Conservation (phyloP, 2,888 invertebrate genomes). For the Anthrax anthrax region DNA sequence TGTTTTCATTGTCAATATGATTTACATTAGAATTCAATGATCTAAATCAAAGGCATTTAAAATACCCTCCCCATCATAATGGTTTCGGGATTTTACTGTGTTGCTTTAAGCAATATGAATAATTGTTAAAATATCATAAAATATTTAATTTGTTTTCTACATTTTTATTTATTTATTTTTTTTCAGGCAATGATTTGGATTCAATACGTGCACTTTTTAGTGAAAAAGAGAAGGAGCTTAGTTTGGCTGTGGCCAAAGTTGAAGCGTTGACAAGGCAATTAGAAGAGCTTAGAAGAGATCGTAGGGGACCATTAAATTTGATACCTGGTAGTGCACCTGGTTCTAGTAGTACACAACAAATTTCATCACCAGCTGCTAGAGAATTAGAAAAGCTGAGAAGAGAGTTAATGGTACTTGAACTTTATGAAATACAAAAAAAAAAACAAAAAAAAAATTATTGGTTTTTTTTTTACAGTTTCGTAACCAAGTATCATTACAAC, state of each 20-base stretch:
- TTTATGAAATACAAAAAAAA: background rate
- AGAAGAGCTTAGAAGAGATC: slow-evolving; percentile 69
- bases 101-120: no score
- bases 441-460: background rate
- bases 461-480: slow-evolving; percentile 55
- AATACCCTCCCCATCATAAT: no score
- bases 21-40: no score
- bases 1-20: no score
- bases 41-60: no score
- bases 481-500: slow-evolving; percentile 90
- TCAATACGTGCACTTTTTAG: slow-evolving; percentile 91
- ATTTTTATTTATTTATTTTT: slow-evolving; percentile 3
- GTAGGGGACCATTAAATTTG: slow-evolving; percentile 41
- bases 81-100: no score
- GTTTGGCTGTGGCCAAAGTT: slow-evolving; percentile 93
- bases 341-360: slow-evolving; percentile 34
- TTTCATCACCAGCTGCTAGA: slow-evolving; percentile 58
- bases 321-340: slow-evolving; percentile 19
- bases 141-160: no score
- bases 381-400: slow-evolving; percentile 85
- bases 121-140: no score
- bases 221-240: slow-evolving; percentile 93
- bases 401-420: slow-evolving; percentile 63
- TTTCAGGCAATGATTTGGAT: slow-evolving; percentile 82
- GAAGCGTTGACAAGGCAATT: slow-evolving; percentile 90